Conservation (phyloP, 2,888 invertebrate genomes). For the Morpho deidamia region DNA sequence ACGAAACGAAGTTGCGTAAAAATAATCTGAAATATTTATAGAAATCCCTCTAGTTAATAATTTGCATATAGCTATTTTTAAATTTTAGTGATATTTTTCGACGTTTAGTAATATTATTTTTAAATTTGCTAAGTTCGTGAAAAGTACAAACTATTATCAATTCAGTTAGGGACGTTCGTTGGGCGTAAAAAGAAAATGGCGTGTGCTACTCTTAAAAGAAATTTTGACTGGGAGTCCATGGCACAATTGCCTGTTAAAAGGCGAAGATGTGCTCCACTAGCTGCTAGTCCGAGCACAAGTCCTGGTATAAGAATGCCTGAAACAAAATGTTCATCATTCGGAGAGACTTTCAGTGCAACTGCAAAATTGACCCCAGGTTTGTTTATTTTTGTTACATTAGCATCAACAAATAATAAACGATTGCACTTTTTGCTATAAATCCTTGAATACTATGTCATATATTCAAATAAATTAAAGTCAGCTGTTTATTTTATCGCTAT, state of each 20-base stretch:
- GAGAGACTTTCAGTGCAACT: constrained; percentile 85
- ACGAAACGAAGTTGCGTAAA: constrained; percentile 44
- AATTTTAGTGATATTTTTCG: constrained; percentile 43
- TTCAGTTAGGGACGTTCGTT: constrained; percentile 68
- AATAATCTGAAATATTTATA: constrained; percentile 55
- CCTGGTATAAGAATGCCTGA: constrained; percentile 73
- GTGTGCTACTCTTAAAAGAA: constrained; percentile 97
- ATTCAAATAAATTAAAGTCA: constrained; percentile 33
- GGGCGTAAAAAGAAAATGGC: constrained; percentile 91
- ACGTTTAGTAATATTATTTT: constrained; percentile 56
- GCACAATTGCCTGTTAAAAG: constrained; percentile 92
- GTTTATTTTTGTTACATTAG: constrained; percentile 50
- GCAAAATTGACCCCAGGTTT: constrained; percentile 93
- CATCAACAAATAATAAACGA: constrained; percentile 1
- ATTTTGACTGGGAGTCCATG: constrained; percentile 96
- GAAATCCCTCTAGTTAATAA: constrained; percentile 52
- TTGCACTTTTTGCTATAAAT: background rate
- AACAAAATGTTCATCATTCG: constrained; percentile 86
- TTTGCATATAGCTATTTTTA: constrained; percentile 40
- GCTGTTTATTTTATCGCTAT: constrained; percentile 60
- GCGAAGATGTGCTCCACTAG: constrained; percentile 94
- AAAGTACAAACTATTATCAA: constrained; percentile 45
- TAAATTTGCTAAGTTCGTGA: constrained; percentile 43
- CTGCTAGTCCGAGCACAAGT: constrained; percentile 78
- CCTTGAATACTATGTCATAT: background rate